A percentile compares a stretch with the other conserved stretches of the same genome.
Evolutionary conservation across 1,140 invertebrate genomes (phyloP).

Genomic region (Harlomillsia oculata): DNA sequence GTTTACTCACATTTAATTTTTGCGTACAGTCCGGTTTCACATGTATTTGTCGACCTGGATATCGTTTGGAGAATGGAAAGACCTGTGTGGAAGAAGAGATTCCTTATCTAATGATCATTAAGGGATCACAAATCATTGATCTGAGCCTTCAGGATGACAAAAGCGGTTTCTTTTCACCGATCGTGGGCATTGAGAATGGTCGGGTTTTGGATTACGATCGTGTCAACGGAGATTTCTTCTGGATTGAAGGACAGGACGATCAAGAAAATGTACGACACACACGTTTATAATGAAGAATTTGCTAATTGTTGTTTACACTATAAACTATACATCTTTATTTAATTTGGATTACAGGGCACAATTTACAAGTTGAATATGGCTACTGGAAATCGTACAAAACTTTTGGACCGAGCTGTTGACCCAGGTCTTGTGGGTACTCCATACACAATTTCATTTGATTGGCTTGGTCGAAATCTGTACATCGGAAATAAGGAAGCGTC

Average conservation of each 20-base stretch:
- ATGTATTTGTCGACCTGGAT: slow-evolving; percentile 76
- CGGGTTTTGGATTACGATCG: slow-evolving; percentile 85
- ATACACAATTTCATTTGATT: slow-evolving; percentile 86
- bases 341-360: slow-evolving; percentile 71
- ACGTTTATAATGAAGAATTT: no score
- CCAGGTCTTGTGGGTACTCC: slow-evolving; percentile 80
- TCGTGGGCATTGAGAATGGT: slow-evolving; percentile 83
- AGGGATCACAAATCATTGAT: slow-evolving; percentile 79
- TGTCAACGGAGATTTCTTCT: slow-evolving; percentile 54
- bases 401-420: slow-evolving; percentile 57
- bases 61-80: slow-evolving; percentile 55
- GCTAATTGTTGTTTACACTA: no score
- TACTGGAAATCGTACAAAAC: slow-evolving; percentile 76
- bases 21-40: slow-evolving; percentile 41
- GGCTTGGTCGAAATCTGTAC: slow-evolving; percentile 89
- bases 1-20: background rate
- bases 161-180: slow-evolving; percentile 69
- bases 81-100: slow-evolving; percentile 73
- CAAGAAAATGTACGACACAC: slow-evolving; percentile 44
- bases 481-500: slow-evolving; percentile 83
- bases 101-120: slow-evolving; percentile 81
- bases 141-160: slow-evolving; percentile 62
- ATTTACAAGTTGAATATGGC: slow-evolving; percentile 72
- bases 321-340: no score
- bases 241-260: slow-evolving; percentile 53